These are phyloP conservation scores for Matsumurasca onukii DNA, from an alignment of 1,140 invertebrate genomes.

Conservation along the genomic window DNA sequence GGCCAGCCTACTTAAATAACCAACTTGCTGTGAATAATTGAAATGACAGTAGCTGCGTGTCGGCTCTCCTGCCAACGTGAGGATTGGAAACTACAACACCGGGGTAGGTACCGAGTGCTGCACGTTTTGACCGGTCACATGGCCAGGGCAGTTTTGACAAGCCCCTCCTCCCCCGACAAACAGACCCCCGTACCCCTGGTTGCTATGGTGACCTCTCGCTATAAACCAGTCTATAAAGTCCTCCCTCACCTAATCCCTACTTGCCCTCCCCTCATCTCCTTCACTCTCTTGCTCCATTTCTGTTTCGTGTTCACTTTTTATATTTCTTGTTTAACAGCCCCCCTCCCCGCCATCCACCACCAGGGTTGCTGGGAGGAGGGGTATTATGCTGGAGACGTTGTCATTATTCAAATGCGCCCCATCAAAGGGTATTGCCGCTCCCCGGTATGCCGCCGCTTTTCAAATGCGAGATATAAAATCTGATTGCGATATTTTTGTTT, in stretches of 20 bases:
- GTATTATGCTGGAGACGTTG: background rate
- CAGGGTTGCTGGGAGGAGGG: too few species aligned
- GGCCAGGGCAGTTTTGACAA: slow-evolving; percentile 3
- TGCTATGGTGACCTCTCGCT: background rate
- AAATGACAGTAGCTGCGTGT: too few species aligned
- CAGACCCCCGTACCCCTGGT: too few species aligned
- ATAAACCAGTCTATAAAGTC: slow-evolving; percentile 30
- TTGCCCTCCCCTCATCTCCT: background rate
- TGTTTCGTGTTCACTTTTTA: slow-evolving; percentile 20
- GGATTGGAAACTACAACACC: too few species aligned
- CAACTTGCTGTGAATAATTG: too few species aligned
- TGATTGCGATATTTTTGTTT: slow-evolving; percentile 17
- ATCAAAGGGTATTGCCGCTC: slow-evolving; percentile 21
- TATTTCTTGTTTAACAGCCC: slow-evolving; percentile 26
- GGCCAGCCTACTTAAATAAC: too few species aligned
- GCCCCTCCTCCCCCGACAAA: background rate
- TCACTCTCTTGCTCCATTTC: background rate
- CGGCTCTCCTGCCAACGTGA: too few species aligned
- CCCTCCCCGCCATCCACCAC: slow-evolving; percentile 8
- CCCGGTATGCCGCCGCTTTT: background rate
- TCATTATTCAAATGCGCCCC: slow-evolving; percentile 26
- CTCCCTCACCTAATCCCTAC: slow-evolving; percentile 6
- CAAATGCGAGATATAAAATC: slow-evolving; percentile 17
- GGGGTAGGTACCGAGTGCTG: background rate
- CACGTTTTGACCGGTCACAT: background rate